Evolutionary conservation across 2,113 vertebrate genomes (phyloP).

Genomic region (Psittacus erithacus): DNA sequence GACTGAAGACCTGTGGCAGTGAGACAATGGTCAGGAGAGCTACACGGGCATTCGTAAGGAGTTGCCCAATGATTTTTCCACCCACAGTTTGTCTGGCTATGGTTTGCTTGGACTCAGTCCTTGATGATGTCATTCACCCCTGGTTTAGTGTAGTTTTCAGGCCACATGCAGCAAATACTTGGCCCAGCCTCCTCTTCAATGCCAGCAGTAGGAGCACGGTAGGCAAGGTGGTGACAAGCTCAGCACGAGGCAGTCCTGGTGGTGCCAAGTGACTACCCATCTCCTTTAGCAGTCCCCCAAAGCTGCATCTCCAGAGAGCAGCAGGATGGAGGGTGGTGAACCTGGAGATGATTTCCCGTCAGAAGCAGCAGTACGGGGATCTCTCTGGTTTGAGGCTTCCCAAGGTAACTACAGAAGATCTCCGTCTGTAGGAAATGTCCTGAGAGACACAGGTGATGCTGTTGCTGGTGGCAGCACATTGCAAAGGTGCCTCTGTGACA

Average conservation of each 20-base stretch:
- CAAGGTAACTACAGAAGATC: neutral
- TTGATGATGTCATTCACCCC: neutral
- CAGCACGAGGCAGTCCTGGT: neutral
- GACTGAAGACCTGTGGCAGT: neutral
- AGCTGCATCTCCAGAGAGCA: neutral
- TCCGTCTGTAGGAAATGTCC: neutral
- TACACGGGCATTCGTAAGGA: fast-evolving
- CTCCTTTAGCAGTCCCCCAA: neutral
- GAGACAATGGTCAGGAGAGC: neutral
- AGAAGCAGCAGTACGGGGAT: neutral
- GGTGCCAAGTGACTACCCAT: neutral
- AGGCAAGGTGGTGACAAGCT: neutral
- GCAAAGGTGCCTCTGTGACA: too few species aligned
- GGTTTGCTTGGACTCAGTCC: neutral
- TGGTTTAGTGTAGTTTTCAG: neutral
- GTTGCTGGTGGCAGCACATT: neutral
- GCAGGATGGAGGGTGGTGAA: neutral
- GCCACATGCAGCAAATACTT: neutral
- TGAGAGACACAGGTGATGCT: fast-evolving
- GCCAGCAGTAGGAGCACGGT: neutral
- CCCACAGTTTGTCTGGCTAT: neutral
- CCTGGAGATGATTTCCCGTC: neutral
- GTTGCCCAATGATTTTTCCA: neutral
- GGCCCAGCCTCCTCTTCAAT: neutral
- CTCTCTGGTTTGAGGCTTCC: neutral